phyloP scores from a whole-genome alignment of 2,113 vertebrate species.

The Boulengeromyrus knoepffleri region DNA sequence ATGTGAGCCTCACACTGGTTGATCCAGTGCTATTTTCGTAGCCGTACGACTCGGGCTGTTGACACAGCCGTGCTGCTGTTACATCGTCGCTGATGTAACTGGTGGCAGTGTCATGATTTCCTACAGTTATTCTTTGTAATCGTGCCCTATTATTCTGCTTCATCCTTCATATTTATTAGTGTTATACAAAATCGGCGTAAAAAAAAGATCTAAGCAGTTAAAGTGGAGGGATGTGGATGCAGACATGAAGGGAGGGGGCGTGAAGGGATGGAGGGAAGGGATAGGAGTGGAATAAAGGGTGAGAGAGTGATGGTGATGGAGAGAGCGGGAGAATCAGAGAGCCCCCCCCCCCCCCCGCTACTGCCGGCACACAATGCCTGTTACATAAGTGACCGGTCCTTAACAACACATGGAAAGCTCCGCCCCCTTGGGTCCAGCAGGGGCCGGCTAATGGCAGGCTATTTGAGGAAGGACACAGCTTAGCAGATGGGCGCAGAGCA shows the following conservation, averaged over 20 bases:
- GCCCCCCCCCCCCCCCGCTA: slow-evolving; percentile 10
- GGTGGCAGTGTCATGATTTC: background rate
- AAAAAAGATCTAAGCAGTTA: background rate
- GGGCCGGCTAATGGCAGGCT: slow-evolving; percentile 54
- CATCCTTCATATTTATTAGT: background rate
- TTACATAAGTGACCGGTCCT: slow-evolving; percentile 41
- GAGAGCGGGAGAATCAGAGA: background rate
- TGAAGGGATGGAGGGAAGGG: background rate
- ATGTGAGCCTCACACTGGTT: background rate
- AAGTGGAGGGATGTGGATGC: background rate
- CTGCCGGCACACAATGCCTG: slow-evolving; percentile 24
- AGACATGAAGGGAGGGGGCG: background rate
- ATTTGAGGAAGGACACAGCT: slow-evolving; percentile 52
- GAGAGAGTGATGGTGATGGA: background rate
- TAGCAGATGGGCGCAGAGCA: slow-evolving; percentile 51
- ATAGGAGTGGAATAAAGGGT: background rate
- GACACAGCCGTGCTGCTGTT: background rate
- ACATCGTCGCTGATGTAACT: background rate
- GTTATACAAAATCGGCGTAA: background rate
- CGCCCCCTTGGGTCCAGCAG: slow-evolving; percentile 37
- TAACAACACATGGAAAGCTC: slow-evolving; percentile 41
- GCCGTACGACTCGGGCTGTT: background rate
- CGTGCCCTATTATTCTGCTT: background rate
- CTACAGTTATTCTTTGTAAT: background rate
- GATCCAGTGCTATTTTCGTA: background rate